Evolutionary conservation across 1,140 invertebrate species (phyloP), one percentile per base, ranked within the genome.

Genomic region (Ceratoteleas bidentatus): DNA sequence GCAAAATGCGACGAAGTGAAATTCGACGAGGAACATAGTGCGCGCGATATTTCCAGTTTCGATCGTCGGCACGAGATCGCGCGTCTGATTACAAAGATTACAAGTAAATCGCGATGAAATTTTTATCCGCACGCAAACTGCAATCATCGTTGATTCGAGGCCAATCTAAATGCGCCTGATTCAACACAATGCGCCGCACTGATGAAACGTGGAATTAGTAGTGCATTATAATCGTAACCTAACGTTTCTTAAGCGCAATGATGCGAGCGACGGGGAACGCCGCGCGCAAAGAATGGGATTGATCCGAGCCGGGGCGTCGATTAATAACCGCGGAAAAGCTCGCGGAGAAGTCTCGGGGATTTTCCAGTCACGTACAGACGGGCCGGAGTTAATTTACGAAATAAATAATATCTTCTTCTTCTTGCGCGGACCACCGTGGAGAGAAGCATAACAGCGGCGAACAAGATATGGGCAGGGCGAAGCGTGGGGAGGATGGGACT

Each of bases 371-470:
- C 88, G 88, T 89, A 84, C 84, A 66, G 58, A 81, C 79, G 77
- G 72, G 74, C 77, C 81, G 81, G 85, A 88, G 88, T 91, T 92
- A 91, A 91, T 92, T 92, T 92, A 91, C 90, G 89, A 92, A 92
- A 92, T 92, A 92, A 92, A 92, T 92, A 92, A 91, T 92, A 91
- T 91, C 90, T 90, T 88, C 86, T 89, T 88, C 85, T 89, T 88
- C 85, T 89, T 84, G 66, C 66, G 79, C 76, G 70, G 81, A 80
- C 49, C 69, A 68, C 38, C 33, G 62, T 34, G 73, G 64, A 68
- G 81, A 49, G 66, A 65, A 80, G 79, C 53, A 80, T 69, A 49
- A 57, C 57, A 61, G 77, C 16, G 65, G 57, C 43, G 65, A 47
- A 47, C 61, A 76, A 80, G 78, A 85, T 83, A 84, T 84, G 74